A percentile compares a stretch with the other conserved stretches of the same genome.
These are phyloP conservation scores for Platycercus adscitus DNA, from an alignment of 2,113 vertebrate species.

Conservation along the genomic window DNA sequence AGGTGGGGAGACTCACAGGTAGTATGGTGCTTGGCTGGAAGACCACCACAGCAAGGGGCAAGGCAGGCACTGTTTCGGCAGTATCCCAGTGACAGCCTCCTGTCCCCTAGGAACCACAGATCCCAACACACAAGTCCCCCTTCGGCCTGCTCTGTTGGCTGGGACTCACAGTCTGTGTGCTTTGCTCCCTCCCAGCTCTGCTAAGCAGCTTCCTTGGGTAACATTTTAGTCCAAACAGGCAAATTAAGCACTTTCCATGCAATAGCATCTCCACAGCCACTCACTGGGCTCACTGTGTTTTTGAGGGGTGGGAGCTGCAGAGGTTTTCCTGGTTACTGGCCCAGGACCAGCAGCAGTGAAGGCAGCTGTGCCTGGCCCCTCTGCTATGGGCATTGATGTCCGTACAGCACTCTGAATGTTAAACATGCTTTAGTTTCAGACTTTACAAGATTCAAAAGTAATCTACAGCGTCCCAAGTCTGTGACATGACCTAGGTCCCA, in stretches of 20 bases:
- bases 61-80: background rate
- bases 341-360: background rate
- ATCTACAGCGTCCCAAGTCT: background rate
- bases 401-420: background rate
- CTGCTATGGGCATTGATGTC: background rate
- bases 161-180: background rate
- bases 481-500: background rate
- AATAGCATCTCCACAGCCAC: background rate
- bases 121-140: background rate
- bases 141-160: background rate
- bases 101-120: background rate
- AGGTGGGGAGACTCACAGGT: background rate
- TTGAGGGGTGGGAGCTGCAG: background rate
- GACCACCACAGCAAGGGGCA: background rate
- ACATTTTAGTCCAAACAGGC: background rate
- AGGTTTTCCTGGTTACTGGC: background rate
- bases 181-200: background rate
- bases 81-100: background rate
- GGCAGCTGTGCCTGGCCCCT: background rate
- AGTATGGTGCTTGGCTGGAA: background rate
- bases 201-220: background rate
- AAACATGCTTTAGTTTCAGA: background rate
- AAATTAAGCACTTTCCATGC: background rate
- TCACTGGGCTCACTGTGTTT: background rate
- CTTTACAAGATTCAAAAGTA: background rate